Evolutionary conservation across 2,888 invertebrate genomes (phyloP).

Genomic region (Shargacucullia verbasci): DNA sequence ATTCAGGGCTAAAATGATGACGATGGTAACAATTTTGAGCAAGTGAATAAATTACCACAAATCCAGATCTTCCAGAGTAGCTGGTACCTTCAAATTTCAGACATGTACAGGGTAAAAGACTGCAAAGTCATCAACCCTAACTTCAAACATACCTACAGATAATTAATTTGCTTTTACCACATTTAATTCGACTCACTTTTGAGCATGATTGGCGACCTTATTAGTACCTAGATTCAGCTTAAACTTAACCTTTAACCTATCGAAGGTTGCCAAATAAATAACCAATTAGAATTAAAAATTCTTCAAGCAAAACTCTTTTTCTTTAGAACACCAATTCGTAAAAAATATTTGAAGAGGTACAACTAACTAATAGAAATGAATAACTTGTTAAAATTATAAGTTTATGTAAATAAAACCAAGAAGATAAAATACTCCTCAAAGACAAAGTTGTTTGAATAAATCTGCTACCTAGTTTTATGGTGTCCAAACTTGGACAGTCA

Average conservation of each 20-base stretch:
- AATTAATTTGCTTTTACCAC: conserved; percentile 10
- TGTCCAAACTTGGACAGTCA: conserved; percentile 50
- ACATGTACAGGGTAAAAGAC: no score
- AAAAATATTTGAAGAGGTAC: no score
- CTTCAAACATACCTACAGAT: neutral
- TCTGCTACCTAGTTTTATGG: conserved; percentile 49
- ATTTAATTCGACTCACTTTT: conserved; percentile 26
- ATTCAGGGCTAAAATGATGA: no score
- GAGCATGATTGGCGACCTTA: conserved; percentile 17
- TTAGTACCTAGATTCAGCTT: conserved; percentile 5
- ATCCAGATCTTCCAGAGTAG: no score
- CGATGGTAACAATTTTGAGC: no score
- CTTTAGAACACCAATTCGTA: no score
- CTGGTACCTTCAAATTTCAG: no score
- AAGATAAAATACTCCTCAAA: conserved; percentile 14
- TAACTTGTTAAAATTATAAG: no score
- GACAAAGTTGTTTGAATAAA: conserved; percentile 47
- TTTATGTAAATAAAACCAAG: neutral
- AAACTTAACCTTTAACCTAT: conserved; percentile 3
- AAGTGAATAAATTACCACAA: no score
- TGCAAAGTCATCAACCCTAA: no score
- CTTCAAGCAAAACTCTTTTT: neutral
- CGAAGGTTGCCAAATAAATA: conserved; percentile 4
- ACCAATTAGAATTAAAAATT: conserved; percentile 5
- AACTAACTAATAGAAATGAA: no score